These are phyloP conservation scores for Epinotia nisella DNA, from an alignment of 2,888 invertebrate species.

Conservation along the genomic window DNA sequence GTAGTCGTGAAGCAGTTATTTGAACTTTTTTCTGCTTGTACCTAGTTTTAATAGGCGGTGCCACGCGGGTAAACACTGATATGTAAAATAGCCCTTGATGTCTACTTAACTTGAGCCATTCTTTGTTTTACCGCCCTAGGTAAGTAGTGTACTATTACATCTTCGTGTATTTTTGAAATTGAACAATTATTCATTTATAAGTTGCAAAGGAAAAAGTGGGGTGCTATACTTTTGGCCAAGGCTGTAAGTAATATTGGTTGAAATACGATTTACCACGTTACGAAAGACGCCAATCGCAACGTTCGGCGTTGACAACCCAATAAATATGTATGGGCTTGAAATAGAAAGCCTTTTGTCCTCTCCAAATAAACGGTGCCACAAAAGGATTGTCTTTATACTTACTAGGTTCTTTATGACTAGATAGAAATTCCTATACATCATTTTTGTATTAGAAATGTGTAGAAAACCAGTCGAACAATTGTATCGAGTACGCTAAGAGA, in stretches of 20 bases:
- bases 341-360: slow-evolving; percentile 32
- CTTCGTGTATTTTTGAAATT: no score
- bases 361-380: slow-evolving; percentile 9
- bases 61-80: no score
- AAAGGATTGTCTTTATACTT: slow-evolving; percentile 19
- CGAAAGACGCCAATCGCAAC: background rate
- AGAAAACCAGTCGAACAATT: background rate
- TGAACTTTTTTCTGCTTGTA: no score
- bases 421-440: slow-evolving; percentile 2
- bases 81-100: no score
- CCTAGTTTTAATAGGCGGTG: no score
- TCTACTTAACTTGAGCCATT: no score
- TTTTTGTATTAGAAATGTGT: background rate
- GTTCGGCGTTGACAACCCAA: slow-evolving; percentile 22
- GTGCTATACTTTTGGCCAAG: no score
- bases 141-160: no score
- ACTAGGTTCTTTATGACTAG: slow-evolving; percentile 14
- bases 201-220: no score
- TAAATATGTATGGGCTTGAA: slow-evolving; percentile 31
- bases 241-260: background rate
- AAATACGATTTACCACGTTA: background rate
- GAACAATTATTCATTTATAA: no score
- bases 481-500: background rate
- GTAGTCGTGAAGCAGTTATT: no score
- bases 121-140: no score